These are phyloP conservation scores for Chelon labrosus DNA, from an alignment of 2,797 vertebrate species.

Conservation along the genomic window DNA sequence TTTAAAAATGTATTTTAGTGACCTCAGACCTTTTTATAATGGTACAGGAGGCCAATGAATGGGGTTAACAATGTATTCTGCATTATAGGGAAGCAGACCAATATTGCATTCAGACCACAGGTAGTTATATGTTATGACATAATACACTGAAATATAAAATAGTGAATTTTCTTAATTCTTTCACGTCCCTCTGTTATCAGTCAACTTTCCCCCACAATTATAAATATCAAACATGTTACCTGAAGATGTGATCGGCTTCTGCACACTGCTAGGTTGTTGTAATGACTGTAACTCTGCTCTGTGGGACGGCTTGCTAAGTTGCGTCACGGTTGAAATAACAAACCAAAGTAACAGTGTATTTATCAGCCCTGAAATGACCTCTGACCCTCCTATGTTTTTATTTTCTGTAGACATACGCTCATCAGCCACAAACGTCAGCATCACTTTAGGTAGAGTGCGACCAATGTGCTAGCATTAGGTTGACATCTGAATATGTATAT, in stretches of 20 bases:
- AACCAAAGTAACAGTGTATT: slow-evolving; percentile 34
- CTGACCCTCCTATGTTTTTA: not conserved
- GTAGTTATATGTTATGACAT: slow-evolving; percentile 9
- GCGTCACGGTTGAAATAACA: slow-evolving; percentile 48
- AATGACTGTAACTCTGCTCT: slow-evolving; percentile 15
- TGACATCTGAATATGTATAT: no score
- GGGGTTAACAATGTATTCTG: no score
- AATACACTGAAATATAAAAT: not conserved
- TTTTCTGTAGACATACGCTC: slow-evolving; percentile 19
- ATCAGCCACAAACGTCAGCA: slow-evolving; percentile 33
- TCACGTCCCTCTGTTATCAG: not conserved
- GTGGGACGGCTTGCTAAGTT: slow-evolving; percentile 21
- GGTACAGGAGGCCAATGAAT: slow-evolving; percentile 6
- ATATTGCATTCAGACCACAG: slow-evolving; percentile 9
- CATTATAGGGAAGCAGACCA: no score
- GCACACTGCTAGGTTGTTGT: slow-evolving; percentile 15
- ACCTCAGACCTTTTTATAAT: slow-evolving; percentile 30
- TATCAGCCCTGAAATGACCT: slow-evolving; percentile 42
- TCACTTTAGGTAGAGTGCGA: not conserved
- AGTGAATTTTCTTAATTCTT: not conserved
- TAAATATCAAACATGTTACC: not conserved
- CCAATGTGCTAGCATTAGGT: not conserved
- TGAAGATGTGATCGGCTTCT: not conserved
- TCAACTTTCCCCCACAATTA: not conserved
- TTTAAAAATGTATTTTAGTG: slow-evolving; percentile 11